Conservation (phyloP, 2,797 vertebrate genomes). For the Lithobates sylvaticus region DNA sequence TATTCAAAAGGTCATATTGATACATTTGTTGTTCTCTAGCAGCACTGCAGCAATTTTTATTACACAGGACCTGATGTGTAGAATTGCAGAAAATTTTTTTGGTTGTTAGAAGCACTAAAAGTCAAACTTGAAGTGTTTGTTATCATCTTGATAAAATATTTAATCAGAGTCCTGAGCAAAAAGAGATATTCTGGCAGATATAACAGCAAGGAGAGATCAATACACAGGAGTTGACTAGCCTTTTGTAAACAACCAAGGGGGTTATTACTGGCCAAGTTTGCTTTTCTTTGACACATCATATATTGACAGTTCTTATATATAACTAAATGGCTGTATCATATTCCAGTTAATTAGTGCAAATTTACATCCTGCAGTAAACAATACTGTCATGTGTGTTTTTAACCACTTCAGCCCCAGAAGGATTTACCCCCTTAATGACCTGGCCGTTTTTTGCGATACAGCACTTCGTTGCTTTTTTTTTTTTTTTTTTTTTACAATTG, state of each 20-base stretch:
- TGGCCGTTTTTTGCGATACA: too few species aligned
- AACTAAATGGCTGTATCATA: too few species aligned
- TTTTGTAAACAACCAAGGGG: neutral
- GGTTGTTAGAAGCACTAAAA: neutral
- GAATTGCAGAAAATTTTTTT: neutral
- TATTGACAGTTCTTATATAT: neutral
- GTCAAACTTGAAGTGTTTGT: neutral
- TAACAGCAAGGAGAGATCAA: slow-evolving; percentile 3
- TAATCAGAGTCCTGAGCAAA: slow-evolving; percentile 9
- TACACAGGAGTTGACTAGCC: neutral
- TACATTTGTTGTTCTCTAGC: too few species aligned
- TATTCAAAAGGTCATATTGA: too few species aligned
- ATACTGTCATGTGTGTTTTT: neutral
- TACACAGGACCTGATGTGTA: neutral
- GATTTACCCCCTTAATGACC: too few species aligned
- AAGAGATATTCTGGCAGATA: slow-evolving; percentile 14
- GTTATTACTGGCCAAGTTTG: neutral
- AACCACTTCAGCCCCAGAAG: too few species aligned
- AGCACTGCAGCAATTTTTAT: neutral
- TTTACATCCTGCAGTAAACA: neutral
- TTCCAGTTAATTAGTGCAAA: slow-evolving; percentile 7
- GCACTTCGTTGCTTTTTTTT: too few species aligned
- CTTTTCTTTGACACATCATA: neutral
- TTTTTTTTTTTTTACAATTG: too few species aligned
- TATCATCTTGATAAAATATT: slow-evolving; percentile 26